Conservation (phyloP, 2,113 vertebrate species). For the Gambusia holbrooki region DNA sequence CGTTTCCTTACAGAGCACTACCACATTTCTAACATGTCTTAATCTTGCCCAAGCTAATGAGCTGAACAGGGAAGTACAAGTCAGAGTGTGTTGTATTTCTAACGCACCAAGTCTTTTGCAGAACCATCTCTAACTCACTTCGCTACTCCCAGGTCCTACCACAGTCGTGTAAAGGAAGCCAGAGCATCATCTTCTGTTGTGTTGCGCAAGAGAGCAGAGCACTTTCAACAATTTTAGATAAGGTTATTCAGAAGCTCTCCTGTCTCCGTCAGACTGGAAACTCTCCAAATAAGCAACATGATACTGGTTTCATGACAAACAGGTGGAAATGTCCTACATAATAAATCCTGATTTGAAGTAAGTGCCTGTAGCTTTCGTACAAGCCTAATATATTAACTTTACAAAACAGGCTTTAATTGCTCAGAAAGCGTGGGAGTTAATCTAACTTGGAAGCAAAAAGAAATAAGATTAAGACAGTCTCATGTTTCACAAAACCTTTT, state of each 20-base stretch:
- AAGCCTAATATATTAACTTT: neutral
- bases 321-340: neutral
- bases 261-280: neutral
- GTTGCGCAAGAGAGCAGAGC: conserved; percentile 18
- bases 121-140: neutral
- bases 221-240: neutral
- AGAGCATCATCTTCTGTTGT: conserved; percentile 20
- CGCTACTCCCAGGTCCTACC: neutral
- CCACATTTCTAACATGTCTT: neutral
- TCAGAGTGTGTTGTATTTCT: no score
- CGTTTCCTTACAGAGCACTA: neutral
- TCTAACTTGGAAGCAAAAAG: neutral
- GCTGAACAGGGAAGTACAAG: neutral
- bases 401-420: neutral
- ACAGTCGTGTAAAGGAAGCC: conserved; percentile 30
- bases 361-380: neutral
- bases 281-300: neutral
- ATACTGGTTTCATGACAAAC: neutral
- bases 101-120: neutral
- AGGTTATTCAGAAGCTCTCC: neutral
- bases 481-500: conserved; percentile 34
- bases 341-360: neutral
- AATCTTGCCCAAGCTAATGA: neutral
- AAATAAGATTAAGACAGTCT: conserved; percentile 1
- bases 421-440: neutral